phyloP scores from a whole-genome alignment of 2,113 vertebrate genomes.

The Perognathus longimembris region DNA sequence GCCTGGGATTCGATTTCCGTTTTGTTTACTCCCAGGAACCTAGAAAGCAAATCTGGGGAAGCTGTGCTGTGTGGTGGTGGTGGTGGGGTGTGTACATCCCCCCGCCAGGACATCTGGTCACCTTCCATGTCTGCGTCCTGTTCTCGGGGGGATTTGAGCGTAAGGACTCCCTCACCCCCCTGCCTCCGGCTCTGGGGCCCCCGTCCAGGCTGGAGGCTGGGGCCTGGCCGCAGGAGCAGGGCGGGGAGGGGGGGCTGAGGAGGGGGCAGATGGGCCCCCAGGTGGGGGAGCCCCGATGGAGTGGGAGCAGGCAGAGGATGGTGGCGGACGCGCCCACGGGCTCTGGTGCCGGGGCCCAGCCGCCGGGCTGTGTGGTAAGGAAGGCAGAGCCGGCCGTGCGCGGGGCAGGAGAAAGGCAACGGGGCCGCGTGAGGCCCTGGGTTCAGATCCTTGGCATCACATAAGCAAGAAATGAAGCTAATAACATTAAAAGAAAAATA shows the following conservation, averaged over 20 bases:
- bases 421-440: no score
- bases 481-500: background rate
- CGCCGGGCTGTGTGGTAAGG: background rate
- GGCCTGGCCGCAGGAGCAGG: no score
- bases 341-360: background rate
- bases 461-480: no score
- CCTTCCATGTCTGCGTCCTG: background rate
- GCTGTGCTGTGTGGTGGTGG: background rate
- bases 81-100: background rate
- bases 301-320: background rate
- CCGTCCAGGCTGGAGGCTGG: background rate
- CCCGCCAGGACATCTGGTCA: background rate
- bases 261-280: no score
- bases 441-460: no score
- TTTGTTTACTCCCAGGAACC: background rate
- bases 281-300: background rate
- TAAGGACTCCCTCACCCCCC: background rate
- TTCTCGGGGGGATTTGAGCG: background rate
- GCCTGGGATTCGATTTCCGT: background rate
- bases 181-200: background rate
- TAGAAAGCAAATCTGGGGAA: constrained; percentile 5
- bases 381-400: background rate
- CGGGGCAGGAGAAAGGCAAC: no score
- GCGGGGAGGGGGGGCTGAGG: background rate
- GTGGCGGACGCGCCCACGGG: background rate